These are phyloP conservation scores for Sinonovacula constricta DNA, from an alignment of 1,140 invertebrate species.

Conservation along the genomic window DNA sequence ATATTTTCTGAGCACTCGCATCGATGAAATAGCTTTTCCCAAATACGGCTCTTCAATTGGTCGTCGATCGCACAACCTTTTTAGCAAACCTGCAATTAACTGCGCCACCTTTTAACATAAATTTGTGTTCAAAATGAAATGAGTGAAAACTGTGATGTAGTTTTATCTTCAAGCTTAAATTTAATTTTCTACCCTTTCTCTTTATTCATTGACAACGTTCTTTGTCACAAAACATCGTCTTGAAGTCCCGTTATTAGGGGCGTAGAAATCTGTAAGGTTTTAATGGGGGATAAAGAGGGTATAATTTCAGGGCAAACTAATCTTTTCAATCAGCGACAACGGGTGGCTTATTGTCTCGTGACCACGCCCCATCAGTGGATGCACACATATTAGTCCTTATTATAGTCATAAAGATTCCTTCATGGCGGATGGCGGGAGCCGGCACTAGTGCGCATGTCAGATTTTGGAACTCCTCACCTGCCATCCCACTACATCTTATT, in stretches of 20 bases:
- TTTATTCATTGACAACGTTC: too few species aligned
- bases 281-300: constrained; percentile 43
- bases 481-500: constrained; percentile 21
- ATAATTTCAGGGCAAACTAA: constrained; percentile 46
- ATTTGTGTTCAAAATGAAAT: too few species aligned
- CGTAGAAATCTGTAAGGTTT: constrained; percentile 29
- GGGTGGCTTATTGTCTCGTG: constrained; percentile 45
- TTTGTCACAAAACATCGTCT: too few species aligned
- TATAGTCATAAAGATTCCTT: constrained; percentile 45
- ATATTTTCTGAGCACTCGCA: constrained; percentile 5
- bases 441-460: constrained; percentile 44
- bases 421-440: constrained; percentile 41
- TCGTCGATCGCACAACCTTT: too few species aligned
- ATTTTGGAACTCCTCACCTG: constrained; percentile 49
- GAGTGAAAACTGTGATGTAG: too few species aligned
- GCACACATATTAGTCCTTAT: constrained; percentile 47
- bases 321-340: constrained; percentile 48
- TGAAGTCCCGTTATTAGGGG: constrained; percentile 30
- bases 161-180: too few species aligned
- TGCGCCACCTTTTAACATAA: too few species aligned
- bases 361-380: constrained; percentile 45
- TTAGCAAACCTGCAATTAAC: too few species aligned
- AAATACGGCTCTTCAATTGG: too few species aligned
- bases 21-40: too few species aligned
- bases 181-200: too few species aligned